Evolutionary conservation across 2,113 vertebrate genomes (phyloP).

Genomic region (Gambusia affinis): DNA sequence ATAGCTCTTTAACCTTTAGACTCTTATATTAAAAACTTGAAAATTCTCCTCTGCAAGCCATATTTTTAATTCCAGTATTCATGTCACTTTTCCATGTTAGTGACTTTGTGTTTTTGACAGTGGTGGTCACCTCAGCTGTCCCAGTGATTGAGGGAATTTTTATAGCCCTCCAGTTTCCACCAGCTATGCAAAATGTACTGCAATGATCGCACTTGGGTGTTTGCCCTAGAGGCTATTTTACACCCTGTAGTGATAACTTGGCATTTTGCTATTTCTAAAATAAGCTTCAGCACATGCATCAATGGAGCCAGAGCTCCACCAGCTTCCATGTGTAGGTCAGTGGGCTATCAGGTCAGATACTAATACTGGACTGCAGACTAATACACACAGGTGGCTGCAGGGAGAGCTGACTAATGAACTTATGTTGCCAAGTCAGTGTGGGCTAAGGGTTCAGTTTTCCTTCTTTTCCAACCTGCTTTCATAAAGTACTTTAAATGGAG

Average conservation of each 20-base stretch:
- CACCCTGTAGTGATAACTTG: slow-evolving; percentile 42
- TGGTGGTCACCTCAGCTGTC: slow-evolving; percentile 47
- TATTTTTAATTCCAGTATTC: too few relatives aligned
- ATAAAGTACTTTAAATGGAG: neutral
- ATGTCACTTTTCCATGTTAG: slow-evolving; percentile 7
- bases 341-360: slow-evolving; percentile 62
- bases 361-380: slow-evolving; percentile 42
- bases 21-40: too few relatives aligned
- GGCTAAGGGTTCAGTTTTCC: slow-evolving; percentile 9
- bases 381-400: slow-evolving; percentile 40
- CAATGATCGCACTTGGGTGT: slow-evolving; percentile 52
- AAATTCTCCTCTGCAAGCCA: too few relatives aligned
- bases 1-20: too few relatives aligned
- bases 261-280: slow-evolving; percentile 40
- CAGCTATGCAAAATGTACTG: slow-evolving; percentile 65
- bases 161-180: slow-evolving; percentile 59
- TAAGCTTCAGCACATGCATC: slow-evolving; percentile 44
- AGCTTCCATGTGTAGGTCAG: slow-evolving; percentile 59
- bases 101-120: slow-evolving; percentile 1
- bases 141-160: slow-evolving; percentile 43
- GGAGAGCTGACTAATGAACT: slow-evolving; percentile 21
- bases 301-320: slow-evolving; percentile 49
- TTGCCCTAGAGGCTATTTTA: slow-evolving; percentile 57
- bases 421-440: slow-evolving; percentile 7
- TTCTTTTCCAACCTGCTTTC: neutral